Evolutionary conservation across 2,888 invertebrate species (phyloP).

Genomic region (Cheilosia vernalis): DNA sequence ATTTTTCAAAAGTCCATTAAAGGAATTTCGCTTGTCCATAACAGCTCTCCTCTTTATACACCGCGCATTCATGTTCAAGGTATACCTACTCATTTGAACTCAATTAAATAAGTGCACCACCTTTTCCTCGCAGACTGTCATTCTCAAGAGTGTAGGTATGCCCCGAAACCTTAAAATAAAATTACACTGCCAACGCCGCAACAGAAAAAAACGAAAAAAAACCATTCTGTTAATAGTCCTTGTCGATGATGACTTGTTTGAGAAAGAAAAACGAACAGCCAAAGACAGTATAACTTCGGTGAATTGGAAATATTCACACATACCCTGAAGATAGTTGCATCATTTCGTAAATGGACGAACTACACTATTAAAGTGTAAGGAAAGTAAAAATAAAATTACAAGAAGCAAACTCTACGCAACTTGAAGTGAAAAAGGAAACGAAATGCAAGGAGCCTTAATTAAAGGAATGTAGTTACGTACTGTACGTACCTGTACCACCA

Average conservation of each 20-base stretch:
- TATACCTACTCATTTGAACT: conserved; percentile 21
- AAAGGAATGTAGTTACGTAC: conserved; percentile 60
- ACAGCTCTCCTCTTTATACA: not conserved
- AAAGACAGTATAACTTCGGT: conserved; percentile 12
- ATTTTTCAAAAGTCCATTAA: not conserved
- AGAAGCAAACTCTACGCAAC: conserved; percentile 41
- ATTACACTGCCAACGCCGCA: not conserved
- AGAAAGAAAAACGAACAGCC: conserved; percentile 33
- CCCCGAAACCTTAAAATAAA: not conserved
- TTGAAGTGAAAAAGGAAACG: conserved; percentile 60
- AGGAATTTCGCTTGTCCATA: not conserved
- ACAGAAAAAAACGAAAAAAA: not conserved
- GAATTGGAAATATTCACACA: too few species aligned
- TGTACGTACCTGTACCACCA: not conserved
- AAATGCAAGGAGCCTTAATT: conserved; percentile 70
- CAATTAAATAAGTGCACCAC: conserved; percentile 35
- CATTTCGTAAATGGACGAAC: conserved; percentile 21
- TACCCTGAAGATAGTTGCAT: conserved; percentile 1
- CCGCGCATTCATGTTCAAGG: not conserved
- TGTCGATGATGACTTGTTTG: conserved; percentile 41
- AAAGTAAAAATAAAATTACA: conserved; percentile 56
- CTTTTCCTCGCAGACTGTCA: not conserved
- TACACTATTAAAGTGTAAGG: not conserved
- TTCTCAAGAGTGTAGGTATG: conserved; percentile 3
- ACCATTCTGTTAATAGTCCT: conserved; percentile 14